Evolutionary conservation across 2,888 invertebrate species (phyloP), one percentile per base, ranked within the genome.

Genomic region (Conomelus anceps): DNA sequence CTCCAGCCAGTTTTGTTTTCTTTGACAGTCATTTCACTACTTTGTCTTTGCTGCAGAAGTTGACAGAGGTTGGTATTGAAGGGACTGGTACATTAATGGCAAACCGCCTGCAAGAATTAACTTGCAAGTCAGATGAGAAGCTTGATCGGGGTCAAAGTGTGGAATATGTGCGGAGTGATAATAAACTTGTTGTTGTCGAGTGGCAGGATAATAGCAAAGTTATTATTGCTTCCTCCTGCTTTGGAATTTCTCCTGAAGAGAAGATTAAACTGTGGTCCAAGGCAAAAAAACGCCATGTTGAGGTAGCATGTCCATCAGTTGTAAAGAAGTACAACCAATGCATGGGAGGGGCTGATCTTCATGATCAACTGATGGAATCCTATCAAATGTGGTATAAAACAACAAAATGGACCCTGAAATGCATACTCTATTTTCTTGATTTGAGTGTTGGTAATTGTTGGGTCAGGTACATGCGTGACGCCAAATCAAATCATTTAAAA

Each of bases 321-420:
- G 20, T 89, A 1, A 23, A 63, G 26, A 22, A 87, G n/a, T 89
- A 87, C 63, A 87, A 87, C 23, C 6, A 22, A 7, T 63, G 23
- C 41, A 87, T 86, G 89, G 85, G 84, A 26, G 88, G 88, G 1
- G 89, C 63, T 20, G 89, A 88, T 23, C 4, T 85, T 3, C 24
- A 11, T 29, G 89, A 89, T 23, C 89, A 89, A 26, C 34, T 89
- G 89, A 84, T 89, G 84, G 89, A 89, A 20, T 88, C 23, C n/a
- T 89, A 26, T 23, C 22, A 87, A n/a, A 26, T 23, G 7, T 89
- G 84, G 22, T 22, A 87, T n/a, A 7, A 22, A 17, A 87, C 89
- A 13, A 26, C 29, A n/a, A 87, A 89, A 87, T 86, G 89, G 89
- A 22, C 41, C 1, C 23, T 89, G n/a, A 89, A 89, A 23, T 23